A percentile compares a stretch with the other conserved stretches of the same genome.
Evolutionary conservation across 2,113 vertebrate species (phyloP).

Genomic region (Marcusenius ussheri): DNA sequence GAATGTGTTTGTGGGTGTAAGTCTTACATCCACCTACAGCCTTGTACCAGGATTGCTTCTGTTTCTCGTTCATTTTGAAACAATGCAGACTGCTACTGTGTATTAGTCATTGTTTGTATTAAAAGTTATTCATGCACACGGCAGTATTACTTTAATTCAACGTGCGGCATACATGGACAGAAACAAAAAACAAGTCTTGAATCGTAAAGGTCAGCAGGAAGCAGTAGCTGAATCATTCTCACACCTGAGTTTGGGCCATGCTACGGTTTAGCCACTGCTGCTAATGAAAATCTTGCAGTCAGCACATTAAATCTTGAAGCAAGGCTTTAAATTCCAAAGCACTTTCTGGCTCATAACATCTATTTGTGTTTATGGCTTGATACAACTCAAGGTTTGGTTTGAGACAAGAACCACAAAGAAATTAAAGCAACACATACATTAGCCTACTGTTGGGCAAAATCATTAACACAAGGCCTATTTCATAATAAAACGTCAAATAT

Average conservation of each 20-base stretch:
- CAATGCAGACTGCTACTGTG: neutral
- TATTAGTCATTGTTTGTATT: neutral
- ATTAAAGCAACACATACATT: neutral
- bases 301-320: neutral
- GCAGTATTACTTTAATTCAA: neutral
- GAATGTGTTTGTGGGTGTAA: neutral
- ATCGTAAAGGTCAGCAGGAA: constrained; percentile 17
- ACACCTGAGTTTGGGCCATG: neutral
- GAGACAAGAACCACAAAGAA: neutral
- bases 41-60: neutral
- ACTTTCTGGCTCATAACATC: neutral
- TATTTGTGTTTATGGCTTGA: neutral
- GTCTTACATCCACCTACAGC: neutral
- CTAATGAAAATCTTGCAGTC: neutral
- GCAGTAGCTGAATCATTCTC: constrained; percentile 18
- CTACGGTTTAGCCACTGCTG: neutral
- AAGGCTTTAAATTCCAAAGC: neutral
- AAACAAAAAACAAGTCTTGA: neutral
- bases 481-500: neutral
- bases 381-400: neutral
- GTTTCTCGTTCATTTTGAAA: neutral
- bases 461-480: neutral
- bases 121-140: neutral
- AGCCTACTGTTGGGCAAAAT: neutral
- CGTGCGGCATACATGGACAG: neutral